Percentiles rank a stretch among this genome's conserved stretches.
These are phyloP conservation scores for Bursaphelenchus okinawaensis DNA, from an alignment of 2,888 invertebrate genomes.

Conservation along the genomic window DNA sequence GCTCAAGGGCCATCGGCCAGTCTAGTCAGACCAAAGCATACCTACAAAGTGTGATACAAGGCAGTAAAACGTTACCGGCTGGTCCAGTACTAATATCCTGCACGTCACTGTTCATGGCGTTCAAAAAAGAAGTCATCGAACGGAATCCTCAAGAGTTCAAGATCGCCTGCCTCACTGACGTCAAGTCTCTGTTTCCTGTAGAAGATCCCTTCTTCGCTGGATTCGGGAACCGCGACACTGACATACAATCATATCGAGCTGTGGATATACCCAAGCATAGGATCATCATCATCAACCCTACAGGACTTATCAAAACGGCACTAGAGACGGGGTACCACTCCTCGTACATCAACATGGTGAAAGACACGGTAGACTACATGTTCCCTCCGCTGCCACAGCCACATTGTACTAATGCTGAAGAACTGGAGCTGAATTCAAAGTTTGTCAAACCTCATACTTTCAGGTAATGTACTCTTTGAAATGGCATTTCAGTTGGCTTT, in stretches of 20 bases:
- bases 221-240: slow-evolving; percentile 73
- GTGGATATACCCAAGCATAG: slow-evolving; percentile 35
- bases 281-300: slow-evolving; percentile 43
- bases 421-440: not conserved
- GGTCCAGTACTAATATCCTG: slow-evolving; percentile 93
- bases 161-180: slow-evolving; percentile 91
- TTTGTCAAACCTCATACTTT: not conserved
- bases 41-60: slow-evolving; percentile 83
- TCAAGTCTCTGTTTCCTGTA: slow-evolving; percentile 82
- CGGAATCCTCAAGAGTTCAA: slow-evolving; percentile 98
- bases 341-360: slow-evolving; percentile 40
- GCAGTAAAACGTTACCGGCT: slow-evolving; percentile 83
- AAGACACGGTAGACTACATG: slow-evolving; percentile 41
- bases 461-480: not conserved
- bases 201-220: slow-evolving; percentile 89
- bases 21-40: slow-evolving; percentile 82
- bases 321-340: slow-evolving; percentile 34
- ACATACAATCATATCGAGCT: slow-evolving; percentile 39
- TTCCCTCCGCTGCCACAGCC: slow-evolving; percentile 31
- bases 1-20: slow-evolving; percentile 88
- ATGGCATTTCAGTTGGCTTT: not conserved
- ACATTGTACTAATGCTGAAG: not conserved
- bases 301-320: slow-evolving; percentile 31
- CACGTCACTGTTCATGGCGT: slow-evolving; percentile 88
- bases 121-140: slow-evolving; percentile 93